Conservation (phyloP, 2,113 vertebrate genomes). For the Meleagris gallopavo region DNA sequence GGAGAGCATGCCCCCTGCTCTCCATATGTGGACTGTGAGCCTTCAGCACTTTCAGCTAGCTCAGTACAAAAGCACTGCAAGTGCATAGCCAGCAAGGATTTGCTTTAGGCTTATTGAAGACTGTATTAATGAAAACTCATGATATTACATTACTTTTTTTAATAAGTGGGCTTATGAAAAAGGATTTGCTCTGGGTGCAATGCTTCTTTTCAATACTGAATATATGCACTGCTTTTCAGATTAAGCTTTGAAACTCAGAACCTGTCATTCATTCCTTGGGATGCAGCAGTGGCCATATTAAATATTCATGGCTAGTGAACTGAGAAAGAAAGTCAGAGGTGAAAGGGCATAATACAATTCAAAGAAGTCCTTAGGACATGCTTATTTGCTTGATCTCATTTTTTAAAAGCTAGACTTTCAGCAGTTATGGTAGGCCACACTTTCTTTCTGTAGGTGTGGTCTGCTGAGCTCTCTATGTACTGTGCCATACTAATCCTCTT, state of each 20-base stretch:
- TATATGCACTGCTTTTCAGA: slow-evolving; percentile 24
- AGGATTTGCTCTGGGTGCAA: slow-evolving; percentile 42
- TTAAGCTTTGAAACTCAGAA: slow-evolving; percentile 13
- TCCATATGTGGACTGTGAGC: not conserved
- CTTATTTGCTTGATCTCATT: slow-evolving; percentile 22
- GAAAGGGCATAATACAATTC: slow-evolving; percentile 23
- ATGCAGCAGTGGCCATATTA: not conserved
- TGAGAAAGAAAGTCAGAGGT: slow-evolving; percentile 18
- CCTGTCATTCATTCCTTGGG: not conserved
- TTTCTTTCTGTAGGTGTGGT: rapidly evolving
- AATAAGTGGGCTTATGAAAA: slow-evolving; percentile 63
- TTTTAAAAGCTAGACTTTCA: slow-evolving; percentile 20
- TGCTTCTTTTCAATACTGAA: not conserved
- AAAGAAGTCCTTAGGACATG: slow-evolving; percentile 7
- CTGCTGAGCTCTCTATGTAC: not conserved
- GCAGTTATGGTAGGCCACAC: not conserved
- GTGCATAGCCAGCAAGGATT: slow-evolving; percentile 41
- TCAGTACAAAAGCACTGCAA: slow-evolving; percentile 16
- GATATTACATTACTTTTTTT: slow-evolving; percentile 60
- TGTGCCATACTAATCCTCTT: not conserved
- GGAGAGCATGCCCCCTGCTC: not conserved
- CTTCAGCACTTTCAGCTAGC: slow-evolving; percentile 20
- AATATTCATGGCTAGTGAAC: slow-evolving; percentile 47
- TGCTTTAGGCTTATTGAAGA: slow-evolving; percentile 64
- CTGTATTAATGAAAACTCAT: slow-evolving; percentile 66